Evolutionary conservation across 2,797 vertebrate genomes (phyloP).

Genomic region (Catharus ustulatus): DNA sequence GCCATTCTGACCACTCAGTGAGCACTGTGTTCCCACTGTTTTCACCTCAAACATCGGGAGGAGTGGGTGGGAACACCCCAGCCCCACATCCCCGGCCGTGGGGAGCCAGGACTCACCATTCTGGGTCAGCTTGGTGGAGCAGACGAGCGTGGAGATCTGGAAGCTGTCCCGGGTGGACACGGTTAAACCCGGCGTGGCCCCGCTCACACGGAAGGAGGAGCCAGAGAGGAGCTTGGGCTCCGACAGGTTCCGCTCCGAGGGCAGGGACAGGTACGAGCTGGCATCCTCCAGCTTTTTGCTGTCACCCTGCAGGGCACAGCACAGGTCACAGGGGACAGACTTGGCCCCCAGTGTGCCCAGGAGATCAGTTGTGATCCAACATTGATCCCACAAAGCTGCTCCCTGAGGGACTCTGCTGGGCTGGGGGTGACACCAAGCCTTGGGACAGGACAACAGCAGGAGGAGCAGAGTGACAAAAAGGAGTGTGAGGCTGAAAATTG

Average conservation of each 20-base stretch:
- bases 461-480: neutral
- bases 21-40: neutral
- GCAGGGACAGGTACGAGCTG: neutral
- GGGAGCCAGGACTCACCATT: constrained; percentile 4
- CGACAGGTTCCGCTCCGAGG: neutral
- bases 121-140: constrained; percentile 72
- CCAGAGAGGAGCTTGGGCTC: neutral
- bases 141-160: constrained; percentile 59
- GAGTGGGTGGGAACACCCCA: neutral
- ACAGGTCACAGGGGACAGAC: neutral
- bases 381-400: neutral
- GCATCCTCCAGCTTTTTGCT: constrained; percentile 59
- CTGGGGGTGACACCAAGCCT: too few species aligned
- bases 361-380: neutral
- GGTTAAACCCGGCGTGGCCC: fast-evolving
- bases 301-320: constrained; percentile 46
- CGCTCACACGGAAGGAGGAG: neutral
- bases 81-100: fast-evolving
- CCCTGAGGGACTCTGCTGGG: neutral
- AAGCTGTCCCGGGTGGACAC: constrained; percentile 52
- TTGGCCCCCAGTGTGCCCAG: neutral
- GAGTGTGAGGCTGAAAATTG: neutral
- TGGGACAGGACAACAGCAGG: neutral
- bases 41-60: neutral
- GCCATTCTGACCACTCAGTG: neutral